Evolutionary conservation across 2,113 vertebrate genomes (phyloP), one percentile per base, ranked within the genome.

Genomic region (Cyanoramphus novaezelandiae): DNA sequence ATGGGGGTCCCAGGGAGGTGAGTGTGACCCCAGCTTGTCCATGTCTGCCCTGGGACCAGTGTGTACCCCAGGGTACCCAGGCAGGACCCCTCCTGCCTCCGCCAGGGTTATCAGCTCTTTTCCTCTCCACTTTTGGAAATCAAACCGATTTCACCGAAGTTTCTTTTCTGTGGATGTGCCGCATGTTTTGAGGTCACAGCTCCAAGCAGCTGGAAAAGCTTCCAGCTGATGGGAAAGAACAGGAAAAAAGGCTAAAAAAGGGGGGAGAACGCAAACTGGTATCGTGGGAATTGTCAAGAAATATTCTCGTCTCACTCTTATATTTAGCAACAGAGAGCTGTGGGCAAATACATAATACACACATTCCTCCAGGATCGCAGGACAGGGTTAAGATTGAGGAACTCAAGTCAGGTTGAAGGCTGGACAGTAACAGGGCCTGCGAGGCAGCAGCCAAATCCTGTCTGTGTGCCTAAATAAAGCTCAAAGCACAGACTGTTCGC

Each of bases 171-270:
- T 71, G 50, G 41, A 49, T 8, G 8, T 12, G 2, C 81, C 76
- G 91, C 84, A 67, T 86, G 86, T 94, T 94, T 91, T 80, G 89
- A 96, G 94, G 96, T 97, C 94, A 92, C 7, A 77, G 87, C 90
- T 95, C 67, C 46, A 25, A 93, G 94, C 93, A 82, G 91, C 89
- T 96, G 92, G 81, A 95, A 96, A 70, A 90, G 77, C 92, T 96
- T 97, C 97, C 96, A 97, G 82, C 96, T 94, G 97, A 97, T 97
- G 97, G 93, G 97, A 97, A 97, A 96, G 79, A 84, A 60, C 72
- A 95, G 83, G 71, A 79, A 87, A 93, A 94, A 96, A 91, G 55
- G 41, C 57, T 37, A 74, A 65, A 92, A 86, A 69, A 62, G 47
- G 63, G 91, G 91, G 65, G 74, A 90, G 92, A 91, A 81, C 4